phyloP scores from a whole-genome alignment of 2,888 invertebrate species.

The Lucinisca nassula region DNA sequence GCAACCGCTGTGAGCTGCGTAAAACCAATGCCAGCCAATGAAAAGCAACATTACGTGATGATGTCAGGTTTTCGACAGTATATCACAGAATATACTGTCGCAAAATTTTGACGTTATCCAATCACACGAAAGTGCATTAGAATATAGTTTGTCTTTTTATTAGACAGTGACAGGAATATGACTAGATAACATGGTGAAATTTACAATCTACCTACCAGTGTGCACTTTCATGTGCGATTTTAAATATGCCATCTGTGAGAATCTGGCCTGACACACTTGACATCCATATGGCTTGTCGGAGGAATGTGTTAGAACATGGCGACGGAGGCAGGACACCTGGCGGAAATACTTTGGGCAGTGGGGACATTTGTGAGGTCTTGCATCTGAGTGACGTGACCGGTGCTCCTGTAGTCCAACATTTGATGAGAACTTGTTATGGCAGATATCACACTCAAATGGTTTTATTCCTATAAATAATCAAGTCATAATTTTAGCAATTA shows the following conservation, averaged over 20 bases:
- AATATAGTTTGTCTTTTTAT: too few relatives aligned
- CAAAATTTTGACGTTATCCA: too few relatives aligned
- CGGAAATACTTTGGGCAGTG: conserved; percentile 82
- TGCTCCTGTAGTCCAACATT: conserved; percentile 85
- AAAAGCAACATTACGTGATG: too few relatives aligned
- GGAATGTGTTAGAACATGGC: conserved; percentile 84
- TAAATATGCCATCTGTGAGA: conserved; percentile 85
- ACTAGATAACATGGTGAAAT: too few relatives aligned
- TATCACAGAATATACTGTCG: too few relatives aligned
- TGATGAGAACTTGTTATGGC: conserved; percentile 84
- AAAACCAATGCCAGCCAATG: too few relatives aligned
- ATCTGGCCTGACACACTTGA: conserved; percentile 78
- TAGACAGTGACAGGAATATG: too few relatives aligned
- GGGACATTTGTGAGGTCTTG: conserved; percentile 80
- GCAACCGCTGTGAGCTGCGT: too few relatives aligned
- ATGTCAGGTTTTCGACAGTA: too few relatives aligned
- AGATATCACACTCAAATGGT: conserved; percentile 84
- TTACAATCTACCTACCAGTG: conserved; percentile 76
- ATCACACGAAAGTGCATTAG: too few relatives aligned
- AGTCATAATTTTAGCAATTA: too few relatives aligned
- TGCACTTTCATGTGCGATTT: conserved; percentile 85
- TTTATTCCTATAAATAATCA: conserved; percentile 81
- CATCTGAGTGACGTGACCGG: conserved; percentile 79
- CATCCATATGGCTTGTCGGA: conserved; percentile 80
- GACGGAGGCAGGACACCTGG: conserved; percentile 83